These are phyloP conservation scores for Chondrilla cf. caribensis DNA, from an alignment of 37 sponge, comb jelly and placozoan species.

Conservation along the genomic window DNA sequence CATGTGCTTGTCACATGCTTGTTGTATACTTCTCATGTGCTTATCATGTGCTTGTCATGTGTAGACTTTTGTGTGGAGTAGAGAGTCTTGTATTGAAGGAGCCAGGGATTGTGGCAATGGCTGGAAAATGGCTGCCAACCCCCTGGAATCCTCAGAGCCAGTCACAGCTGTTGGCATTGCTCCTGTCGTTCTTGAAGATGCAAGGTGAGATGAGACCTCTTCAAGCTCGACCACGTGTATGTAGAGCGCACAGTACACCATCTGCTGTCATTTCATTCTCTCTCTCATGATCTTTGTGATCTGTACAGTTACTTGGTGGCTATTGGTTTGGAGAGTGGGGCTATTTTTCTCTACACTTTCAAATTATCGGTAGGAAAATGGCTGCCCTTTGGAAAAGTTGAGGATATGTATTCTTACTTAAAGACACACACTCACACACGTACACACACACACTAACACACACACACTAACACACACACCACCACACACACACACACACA, in stretches of 20 bases:
- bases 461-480: background rate
- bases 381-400: background rate
- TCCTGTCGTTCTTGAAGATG: constrained; percentile 13
- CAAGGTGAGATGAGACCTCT: constrained; percentile 16
- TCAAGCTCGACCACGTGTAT: too few species aligned
- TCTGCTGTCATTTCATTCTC: background rate
- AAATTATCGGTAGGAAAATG: constrained; percentile 7
- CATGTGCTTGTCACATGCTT: too few species aligned
- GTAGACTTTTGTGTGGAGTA: constrained; percentile 66
- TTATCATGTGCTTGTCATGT: background rate
- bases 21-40: too few species aligned
- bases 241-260: too few species aligned
- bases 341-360: constrained; percentile 29
- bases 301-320: constrained; percentile 63
- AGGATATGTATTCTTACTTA: constrained; percentile 18
- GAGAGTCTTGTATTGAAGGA: background rate
- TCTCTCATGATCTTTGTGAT: too few species aligned
- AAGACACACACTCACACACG: too few species aligned
- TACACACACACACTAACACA: too few species aligned
- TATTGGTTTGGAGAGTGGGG: constrained; percentile 66
- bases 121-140: constrained; percentile 38
- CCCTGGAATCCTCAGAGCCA: constrained; percentile 39
- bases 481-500: background rate
- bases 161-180: constrained; percentile 82
- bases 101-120: constrained; percentile 37